phyloP scores from a whole-genome alignment of 35 echinoderm and acorn worm species.

The Eucidaris tribuloides region DNA sequence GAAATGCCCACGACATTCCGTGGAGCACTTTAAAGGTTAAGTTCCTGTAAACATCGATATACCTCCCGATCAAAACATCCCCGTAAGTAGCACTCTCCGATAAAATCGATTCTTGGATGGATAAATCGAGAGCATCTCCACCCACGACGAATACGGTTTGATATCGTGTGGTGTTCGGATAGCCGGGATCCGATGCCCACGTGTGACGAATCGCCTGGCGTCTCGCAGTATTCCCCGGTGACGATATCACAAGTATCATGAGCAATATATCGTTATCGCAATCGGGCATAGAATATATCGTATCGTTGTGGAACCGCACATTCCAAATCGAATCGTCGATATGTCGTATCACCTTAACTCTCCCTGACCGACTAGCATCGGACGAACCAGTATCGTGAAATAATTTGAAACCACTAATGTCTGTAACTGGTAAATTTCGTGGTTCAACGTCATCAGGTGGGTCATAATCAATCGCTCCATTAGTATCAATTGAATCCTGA shows the following conservation, averaged over 20 bases:
- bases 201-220: slow-evolving; percentile 72
- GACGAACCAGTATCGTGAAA: no score
- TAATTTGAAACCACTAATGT: no score
- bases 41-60: slow-evolving; percentile 63
- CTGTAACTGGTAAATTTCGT: no score
- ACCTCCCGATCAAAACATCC: slow-evolving; percentile 71
- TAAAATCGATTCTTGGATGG: background rate
- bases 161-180: background rate
- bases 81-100: slow-evolving; percentile 34
- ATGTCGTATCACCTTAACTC: no score
- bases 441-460: no score
- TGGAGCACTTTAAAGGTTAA: slow-evolving; percentile 88
- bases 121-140: background rate
- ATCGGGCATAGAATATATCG: no score
- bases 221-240: slow-evolving; percentile 51
- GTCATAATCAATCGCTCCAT: no score
- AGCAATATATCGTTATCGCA: slow-evolving; percentile 38
- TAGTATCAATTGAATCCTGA: no score
- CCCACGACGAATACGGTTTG: slow-evolving; percentile 79
- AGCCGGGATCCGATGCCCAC: slow-evolving; percentile 39
- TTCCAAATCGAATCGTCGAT: no score
- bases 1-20: slow-evolving; percentile 60
- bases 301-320: no score
- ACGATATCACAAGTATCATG: slow-evolving; percentile 67
- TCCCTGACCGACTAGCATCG: no score